These are phyloP conservation scores for Mirounga angustirostris DNA, from an alignment of 2,113 vertebrate species.

Conservation along the genomic window DNA sequence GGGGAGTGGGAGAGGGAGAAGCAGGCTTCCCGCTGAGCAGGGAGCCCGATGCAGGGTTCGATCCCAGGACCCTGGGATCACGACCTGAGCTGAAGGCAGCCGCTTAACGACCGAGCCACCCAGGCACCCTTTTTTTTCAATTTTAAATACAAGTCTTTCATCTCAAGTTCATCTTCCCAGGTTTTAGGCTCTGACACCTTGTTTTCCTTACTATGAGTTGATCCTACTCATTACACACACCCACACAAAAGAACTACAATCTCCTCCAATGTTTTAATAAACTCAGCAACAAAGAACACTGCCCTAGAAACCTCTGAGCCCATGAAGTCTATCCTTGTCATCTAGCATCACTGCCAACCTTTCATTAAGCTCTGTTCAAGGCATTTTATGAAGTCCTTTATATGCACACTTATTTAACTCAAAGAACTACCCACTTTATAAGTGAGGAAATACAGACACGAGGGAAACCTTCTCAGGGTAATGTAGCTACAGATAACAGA, in stretches of 20 bases:
- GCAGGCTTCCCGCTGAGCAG: no score
- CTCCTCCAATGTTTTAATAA: neutral
- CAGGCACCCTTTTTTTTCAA: neutral
- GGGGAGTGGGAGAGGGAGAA: no score
- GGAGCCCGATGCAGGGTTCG: no score
- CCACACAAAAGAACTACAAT: neutral
- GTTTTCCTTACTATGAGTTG: neutral
- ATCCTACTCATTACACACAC: neutral
- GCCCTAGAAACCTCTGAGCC: no score
- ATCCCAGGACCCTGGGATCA: no score
- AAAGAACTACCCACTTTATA: neutral
- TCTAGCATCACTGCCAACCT: neutral
- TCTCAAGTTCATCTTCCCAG: neutral
- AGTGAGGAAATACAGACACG: neutral
- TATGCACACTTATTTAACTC: neutral
- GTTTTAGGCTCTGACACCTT: neutral
- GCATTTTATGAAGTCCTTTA: neutral
- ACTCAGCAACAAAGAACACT: neutral
- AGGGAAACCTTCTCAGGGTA: neutral
- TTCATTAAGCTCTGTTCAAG: neutral
- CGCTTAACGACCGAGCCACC: no score
- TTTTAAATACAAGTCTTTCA: conserved; percentile 5
- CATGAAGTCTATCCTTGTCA: neutral
- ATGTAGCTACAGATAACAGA: neutral
- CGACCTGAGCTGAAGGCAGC: no score